Conservation (phyloP, 2,888 invertebrate species). For the Tubulanus polymorphus region DNA sequence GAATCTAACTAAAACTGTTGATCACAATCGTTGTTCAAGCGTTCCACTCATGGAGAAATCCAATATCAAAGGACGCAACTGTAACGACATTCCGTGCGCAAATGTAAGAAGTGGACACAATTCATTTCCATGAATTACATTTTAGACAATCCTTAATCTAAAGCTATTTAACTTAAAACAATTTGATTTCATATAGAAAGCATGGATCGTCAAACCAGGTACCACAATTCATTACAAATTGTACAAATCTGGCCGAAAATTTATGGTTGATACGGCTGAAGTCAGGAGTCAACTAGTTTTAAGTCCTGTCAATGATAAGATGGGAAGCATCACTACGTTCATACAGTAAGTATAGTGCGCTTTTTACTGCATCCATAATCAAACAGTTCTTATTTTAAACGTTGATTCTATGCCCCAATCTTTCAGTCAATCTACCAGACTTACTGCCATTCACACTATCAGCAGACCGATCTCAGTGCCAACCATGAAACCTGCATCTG, state of each 20-base stretch:
- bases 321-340: slow-evolving; percentile 39
- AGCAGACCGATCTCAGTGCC: too few relatives aligned
- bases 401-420: too few relatives aligned
- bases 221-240: not conserved
- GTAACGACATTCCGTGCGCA: slow-evolving; percentile 17
- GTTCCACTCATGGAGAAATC: slow-evolving; percentile 24
- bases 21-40: slow-evolving; percentile 50
- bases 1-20: slow-evolving; percentile 50
- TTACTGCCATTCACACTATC: too few relatives aligned
- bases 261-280: slow-evolving; percentile 26
- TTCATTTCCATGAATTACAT: not conserved
- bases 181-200: too few relatives aligned
- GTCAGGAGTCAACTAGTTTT: slow-evolving; percentile 27
- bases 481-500: too few relatives aligned
- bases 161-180: too few relatives aligned
- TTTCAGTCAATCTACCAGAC: too few relatives aligned
- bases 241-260: slow-evolving; percentile 10
- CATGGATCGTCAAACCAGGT: too few relatives aligned
- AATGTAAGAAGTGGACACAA: slow-evolving; percentile 11
- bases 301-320: slow-evolving; percentile 20
- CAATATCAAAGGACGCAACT: slow-evolving; percentile 22
- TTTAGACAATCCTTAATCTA: too few relatives aligned
- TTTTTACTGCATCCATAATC: too few relatives aligned
- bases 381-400: too few relatives aligned
- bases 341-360: slow-evolving; percentile 33